phyloP scores from a whole-genome alignment of 2,797 vertebrate genomes.

The Lacerta agilis region DNA sequence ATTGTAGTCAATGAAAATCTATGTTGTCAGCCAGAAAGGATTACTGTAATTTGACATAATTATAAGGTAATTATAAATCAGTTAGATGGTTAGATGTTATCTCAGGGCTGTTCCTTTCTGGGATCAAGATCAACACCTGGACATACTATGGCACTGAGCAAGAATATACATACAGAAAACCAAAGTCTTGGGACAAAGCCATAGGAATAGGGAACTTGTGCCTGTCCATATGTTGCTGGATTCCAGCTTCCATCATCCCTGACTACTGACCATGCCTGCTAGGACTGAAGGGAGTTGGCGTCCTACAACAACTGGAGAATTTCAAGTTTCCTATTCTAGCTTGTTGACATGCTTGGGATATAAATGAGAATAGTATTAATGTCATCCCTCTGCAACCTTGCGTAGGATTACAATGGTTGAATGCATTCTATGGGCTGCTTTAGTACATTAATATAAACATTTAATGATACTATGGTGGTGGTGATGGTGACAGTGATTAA shows the following conservation, averaged over 20 bases:
- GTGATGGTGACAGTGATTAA: too few species aligned
- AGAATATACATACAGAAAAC: background rate
- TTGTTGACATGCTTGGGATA: background rate
- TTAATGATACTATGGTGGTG: too few species aligned
- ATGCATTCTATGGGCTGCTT: background rate
- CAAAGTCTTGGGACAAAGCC: background rate
- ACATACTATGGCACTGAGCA: background rate
- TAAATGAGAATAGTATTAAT: background rate
- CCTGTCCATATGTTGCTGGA: background rate
- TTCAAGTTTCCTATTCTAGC: too few species aligned
- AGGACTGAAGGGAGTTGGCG: too few species aligned
- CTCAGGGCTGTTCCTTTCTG: background rate
- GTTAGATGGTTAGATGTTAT: background rate
- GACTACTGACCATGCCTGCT: background rate
- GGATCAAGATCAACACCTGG: too few species aligned
- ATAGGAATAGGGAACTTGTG: background rate
- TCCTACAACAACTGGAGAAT: too few species aligned
- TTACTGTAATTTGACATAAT: background rate
- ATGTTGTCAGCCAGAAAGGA: background rate
- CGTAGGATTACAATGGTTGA: background rate
- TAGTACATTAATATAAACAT: too few species aligned
- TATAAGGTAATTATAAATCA: background rate
- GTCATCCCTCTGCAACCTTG: background rate
- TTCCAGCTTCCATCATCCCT: background rate
- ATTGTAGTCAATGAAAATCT: background rate